phyloP scores from a whole-genome alignment of 2,113 vertebrate species.

The human (Homo sapiens) region GRCh38 chr1:211424501-211425000 shows the following conservation, averaged over 20 bases:
- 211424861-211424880: neutral
- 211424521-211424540: neutral
- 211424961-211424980: neutral
- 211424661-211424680: neutral
- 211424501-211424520: neutral
- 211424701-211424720: neutral
- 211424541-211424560: neutral
- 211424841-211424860: neutral
- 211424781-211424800: neutral
- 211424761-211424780: neutral
- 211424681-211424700: neutral
- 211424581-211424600: neutral
- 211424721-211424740: neutral
- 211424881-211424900: neutral
- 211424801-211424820: neutral
- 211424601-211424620: neutral
- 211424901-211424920: neutral
- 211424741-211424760: neutral
- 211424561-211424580: neutral
- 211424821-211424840: neutral
- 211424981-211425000: neutral
- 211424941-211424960: neutral
- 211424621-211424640: neutral
- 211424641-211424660: neutral
- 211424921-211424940: neutral